Base-by-base conservation (phyloP, 1,140 invertebrate species). In the Scylla paramamosain region DNA sequence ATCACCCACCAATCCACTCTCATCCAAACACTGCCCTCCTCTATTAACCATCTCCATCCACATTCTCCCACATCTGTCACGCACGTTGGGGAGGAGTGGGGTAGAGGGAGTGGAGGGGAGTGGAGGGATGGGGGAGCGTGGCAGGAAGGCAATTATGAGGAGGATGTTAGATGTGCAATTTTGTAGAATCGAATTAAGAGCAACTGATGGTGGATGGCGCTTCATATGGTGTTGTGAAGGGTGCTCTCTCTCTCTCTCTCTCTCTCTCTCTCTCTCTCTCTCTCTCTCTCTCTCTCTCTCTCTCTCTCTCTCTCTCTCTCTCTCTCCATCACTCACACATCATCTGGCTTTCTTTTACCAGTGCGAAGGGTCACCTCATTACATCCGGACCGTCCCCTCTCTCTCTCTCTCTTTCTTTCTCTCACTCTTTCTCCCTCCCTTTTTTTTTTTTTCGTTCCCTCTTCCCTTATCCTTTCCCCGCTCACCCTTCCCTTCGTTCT, bases 121-220 rank as follows among this genome's bases (percentile, higher is more conserved):
- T 3, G 84, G 31, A 4, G 3, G 31, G 39, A 28, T 12, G n/a
- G 39, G 29, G 84, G 31, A 28, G 3, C 4, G 31, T 31, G 32
- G 32, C 39, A 89, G 87, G 28, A n/a, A 77, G 46, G 0, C 90
- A 91, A 91, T 91, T 91, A 91, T n/a, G 52, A 39, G 20, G 29
- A 67, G 90, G 90, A 32, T 25, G 52, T 39, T n/a, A 52, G 90
- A 16, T 52, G 48, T 91, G 46, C 48, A 91, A 46, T 91, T 91
- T 91, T 91, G 10, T n/a, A 59, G 89, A 46, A 91, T 91, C 89
- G 59, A 91, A 91, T 91, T 91, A 91, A 91, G 48, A 39, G n/a
- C n/a, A 46, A 91, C 89, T 48, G 89, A 52, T 28, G 89, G 89
- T 12, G 89, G 31, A 2, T 8, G 2, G 52, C 10, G 1, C 10